Evolutionary conservation across 2,113 vertebrate species (phyloP).

Genomic region (Phyllostomus discolor): DNA sequence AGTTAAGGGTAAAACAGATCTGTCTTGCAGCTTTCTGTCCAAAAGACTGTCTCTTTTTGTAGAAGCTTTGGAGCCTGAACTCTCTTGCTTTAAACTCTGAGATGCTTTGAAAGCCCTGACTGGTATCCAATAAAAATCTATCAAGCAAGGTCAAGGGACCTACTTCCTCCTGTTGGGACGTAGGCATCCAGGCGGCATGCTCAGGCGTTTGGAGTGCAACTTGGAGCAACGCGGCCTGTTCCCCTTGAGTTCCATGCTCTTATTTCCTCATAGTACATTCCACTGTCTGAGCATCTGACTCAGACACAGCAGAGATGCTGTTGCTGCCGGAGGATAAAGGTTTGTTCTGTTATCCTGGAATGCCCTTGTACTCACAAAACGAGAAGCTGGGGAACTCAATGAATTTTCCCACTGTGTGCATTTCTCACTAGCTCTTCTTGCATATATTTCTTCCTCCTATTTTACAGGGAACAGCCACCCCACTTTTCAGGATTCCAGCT

Average conservation of each 20-base stretch:
- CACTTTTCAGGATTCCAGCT: background rate
- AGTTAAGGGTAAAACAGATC: slow-evolving; percentile 51
- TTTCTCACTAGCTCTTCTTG: background rate
- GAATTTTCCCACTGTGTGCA: background rate
- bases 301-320: background rate
- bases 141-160: background rate
- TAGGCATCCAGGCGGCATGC: background rate
- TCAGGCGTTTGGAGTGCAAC: background rate
- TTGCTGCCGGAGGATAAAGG: background rate
- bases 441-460: background rate
- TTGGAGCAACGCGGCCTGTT: background rate
- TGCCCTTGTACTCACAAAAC: slow-evolving; percentile 29
- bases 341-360: slow-evolving; percentile 51
- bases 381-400: background rate
- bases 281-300: slow-evolving; percentile 34
- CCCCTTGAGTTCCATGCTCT: background rate
- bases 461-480: background rate
- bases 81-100: background rate
- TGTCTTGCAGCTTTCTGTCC: slow-evolving; percentile 1
- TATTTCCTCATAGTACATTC: background rate
- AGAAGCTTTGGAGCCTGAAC: background rate
- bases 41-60: slow-evolving; percentile 3
- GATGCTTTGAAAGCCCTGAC: background rate
- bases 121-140: background rate
- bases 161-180: background rate